A percentile compares a stretch with the other conserved stretches of the same genome.
Evolutionary conservation across 2,888 invertebrate species (phyloP).

Genomic region (Nomada fucata): DNA sequence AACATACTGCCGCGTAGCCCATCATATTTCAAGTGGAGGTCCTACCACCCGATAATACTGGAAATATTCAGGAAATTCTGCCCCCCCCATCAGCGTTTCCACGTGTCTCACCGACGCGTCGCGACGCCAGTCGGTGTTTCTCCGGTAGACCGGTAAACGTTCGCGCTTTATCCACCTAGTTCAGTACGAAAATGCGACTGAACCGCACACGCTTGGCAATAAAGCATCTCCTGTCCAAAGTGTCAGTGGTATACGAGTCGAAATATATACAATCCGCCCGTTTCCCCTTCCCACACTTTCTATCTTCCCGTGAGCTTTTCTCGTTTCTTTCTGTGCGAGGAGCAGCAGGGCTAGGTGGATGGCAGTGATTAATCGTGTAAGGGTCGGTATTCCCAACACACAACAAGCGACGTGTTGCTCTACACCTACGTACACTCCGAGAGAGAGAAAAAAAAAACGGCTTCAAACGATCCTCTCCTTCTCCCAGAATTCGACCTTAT

Average conservation of each 20-base stretch:
- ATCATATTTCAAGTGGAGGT: slow-evolving; percentile 14
- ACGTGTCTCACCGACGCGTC: slow-evolving; percentile 19
- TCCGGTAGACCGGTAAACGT: slow-evolving; percentile 66
- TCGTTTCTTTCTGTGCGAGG: slow-evolving; percentile 62
- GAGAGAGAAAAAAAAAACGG: slow-evolving; percentile 57
- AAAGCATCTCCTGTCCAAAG: slow-evolving; percentile 74
- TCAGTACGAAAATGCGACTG: slow-evolving; percentile 72
- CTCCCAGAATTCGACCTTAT: slow-evolving; percentile 52
- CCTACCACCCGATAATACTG: not conserved
- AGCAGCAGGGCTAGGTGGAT: slow-evolving; percentile 59
- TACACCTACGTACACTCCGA: slow-evolving; percentile 64
- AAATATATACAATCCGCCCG: slow-evolving; percentile 67
- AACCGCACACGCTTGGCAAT: slow-evolving; percentile 71
- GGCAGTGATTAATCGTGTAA: slow-evolving; percentile 78
- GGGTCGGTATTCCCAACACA: slow-evolving; percentile 69
- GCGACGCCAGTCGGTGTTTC: slow-evolving; percentile 37
- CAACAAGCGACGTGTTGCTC: slow-evolving; percentile 74
- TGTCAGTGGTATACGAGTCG: slow-evolving; percentile 71
- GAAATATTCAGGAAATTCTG: slow-evolving; percentile 28
- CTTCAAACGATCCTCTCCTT: slow-evolving; percentile 56
- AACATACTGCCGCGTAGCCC: not conserved
- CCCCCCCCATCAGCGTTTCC: slow-evolving; percentile 7
- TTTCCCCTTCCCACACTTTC: slow-evolving; percentile 24
- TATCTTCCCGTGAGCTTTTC: slow-evolving; percentile 54
- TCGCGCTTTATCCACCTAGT: slow-evolving; percentile 70